These are phyloP conservation scores for Agriopis marginaria DNA, from an alignment of 2,888 invertebrate genomes.

Conservation along the genomic window DNA sequence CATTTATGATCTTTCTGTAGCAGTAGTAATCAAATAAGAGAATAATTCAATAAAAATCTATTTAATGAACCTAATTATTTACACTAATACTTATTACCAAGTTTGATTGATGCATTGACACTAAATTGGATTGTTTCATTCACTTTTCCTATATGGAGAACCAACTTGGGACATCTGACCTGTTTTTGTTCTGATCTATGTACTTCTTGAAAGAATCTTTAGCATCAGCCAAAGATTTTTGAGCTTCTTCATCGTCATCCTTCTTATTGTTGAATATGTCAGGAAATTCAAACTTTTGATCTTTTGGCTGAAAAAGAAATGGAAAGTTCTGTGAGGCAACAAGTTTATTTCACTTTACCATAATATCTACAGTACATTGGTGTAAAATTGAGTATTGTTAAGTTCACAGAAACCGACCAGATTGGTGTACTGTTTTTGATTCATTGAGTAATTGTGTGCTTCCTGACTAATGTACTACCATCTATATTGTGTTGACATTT, in stretches of 20 bases:
- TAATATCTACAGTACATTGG: too few relatives aligned
- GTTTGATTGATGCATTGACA: not conserved
- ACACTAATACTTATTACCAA: conserved; percentile 9
- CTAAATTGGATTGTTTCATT: not conserved
- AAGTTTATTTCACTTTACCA: not conserved
- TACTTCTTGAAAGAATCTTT: conserved; percentile 87
- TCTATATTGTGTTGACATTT: too few relatives aligned
- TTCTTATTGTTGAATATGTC: conserved; percentile 87
- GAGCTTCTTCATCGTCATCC: conserved; percentile 85
- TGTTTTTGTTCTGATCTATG: conserved; percentile 88
- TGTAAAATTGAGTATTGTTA: too few relatives aligned
- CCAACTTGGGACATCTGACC: conserved; percentile 92
- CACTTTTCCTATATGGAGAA: conserved; percentile 86
- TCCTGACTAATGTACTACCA: too few relatives aligned
- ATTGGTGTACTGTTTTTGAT: too few relatives aligned
- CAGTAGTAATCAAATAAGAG: not conserved
- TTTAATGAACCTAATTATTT: conserved; percentile 21
- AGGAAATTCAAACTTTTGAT: conserved; percentile 91
- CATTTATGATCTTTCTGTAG: not conserved
- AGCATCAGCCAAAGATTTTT: conserved; percentile 87
- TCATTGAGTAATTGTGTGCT: too few relatives aligned
- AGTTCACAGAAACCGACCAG: too few relatives aligned
- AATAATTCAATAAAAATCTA: not conserved
- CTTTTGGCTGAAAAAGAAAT: conserved; percentile 86
- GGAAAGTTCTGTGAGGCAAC: not conserved